These are phyloP conservation scores for Nemapogon koenigi DNA, from an alignment of 2,888 invertebrate species.

Conservation along the genomic window DNA sequence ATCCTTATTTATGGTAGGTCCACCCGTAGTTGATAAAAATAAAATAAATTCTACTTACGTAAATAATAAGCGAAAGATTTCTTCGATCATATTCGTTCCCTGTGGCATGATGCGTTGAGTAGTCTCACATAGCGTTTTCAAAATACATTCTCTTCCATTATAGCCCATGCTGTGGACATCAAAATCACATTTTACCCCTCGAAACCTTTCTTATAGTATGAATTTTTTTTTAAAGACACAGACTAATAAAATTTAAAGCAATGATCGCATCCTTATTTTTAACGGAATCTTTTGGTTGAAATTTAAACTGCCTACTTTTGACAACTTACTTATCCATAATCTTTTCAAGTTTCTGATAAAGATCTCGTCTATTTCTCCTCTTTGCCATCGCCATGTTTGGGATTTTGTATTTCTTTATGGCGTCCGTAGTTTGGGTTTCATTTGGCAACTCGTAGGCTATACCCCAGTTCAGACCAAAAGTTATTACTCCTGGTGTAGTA, in stretches of 20 bases:
- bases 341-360: conserved; percentile 72
- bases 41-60: conserved; percentile 54
- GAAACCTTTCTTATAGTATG: too few species aligned
- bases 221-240: too few species aligned
- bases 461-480: conserved; percentile 74
- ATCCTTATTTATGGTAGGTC: background rate
- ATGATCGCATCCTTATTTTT: background rate
- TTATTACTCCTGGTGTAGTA: conserved; percentile 58
- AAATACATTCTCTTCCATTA: conserved; percentile 73
- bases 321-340: conserved; percentile 72
- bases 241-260: too few species aligned
- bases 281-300: background rate
- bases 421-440: conserved; percentile 46
- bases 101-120: conserved; percentile 67
- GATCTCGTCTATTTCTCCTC: conserved; percentile 69
- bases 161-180: conserved; percentile 74
- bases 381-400: conserved; percentile 36
- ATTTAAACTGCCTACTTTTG: too few species aligned
- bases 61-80: conserved; percentile 73
- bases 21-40: background rate
- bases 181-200: too few species aligned
- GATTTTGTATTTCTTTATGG: conserved; percentile 27
- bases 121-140: conserved; percentile 77
- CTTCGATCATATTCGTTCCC: conserved; percentile 70
- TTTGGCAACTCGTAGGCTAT: conserved; percentile 70